Evolutionary conservation across 2,113 vertebrate genomes (phyloP), one percentile per base, ranked within the genome.

Genomic region (Procapra przewalskii): DNA sequence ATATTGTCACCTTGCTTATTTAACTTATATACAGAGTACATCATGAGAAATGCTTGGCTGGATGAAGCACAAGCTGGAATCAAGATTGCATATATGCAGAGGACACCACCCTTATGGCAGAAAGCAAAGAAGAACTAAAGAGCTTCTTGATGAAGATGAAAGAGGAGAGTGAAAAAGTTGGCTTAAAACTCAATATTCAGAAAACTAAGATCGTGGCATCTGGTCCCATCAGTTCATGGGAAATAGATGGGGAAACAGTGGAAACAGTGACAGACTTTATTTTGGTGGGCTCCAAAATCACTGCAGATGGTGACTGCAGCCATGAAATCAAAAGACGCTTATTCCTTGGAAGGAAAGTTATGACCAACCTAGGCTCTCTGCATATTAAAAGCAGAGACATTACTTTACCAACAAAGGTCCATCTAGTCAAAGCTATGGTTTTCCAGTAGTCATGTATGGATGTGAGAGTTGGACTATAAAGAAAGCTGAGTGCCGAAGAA

Each of bases 401-500:
- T 21, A 6, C 64, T 11, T 36, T 71, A 9, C n/a, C 64, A 71
- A 19, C 64, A 36, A 36, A 67, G n/a, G 64, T 36, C 64, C 8
- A 5, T 19, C 33, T 67, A 21, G 64, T 36, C 64, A 21, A 71
- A 36, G 17, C 64, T 71, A 71, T 71, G 64, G 64, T 36, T 71
- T 71, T 11, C 17, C n/a, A 71, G 17, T 71, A 3, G 9, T n/a
- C n/a, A 71, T 11, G 17, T 36, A 71, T 0, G n/a, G 64, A 71
- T 71, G n/a, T 71, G 9, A 67, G 17, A 71, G 8, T 23, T 36
- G 64, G 64, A 23, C 64, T 1, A 21, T 71, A 21, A 71, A 71
- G n/a, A 21, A 71, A 71, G 64, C 64, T 21, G n/a, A 36, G 9
- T 0, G 4, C 9, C 0, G 0, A 71, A 71, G 64, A 71, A 71